Evolutionary conservation across 2,797 vertebrate genomes (phyloP).

Genomic region (Sebastes umbrosus): DNA sequence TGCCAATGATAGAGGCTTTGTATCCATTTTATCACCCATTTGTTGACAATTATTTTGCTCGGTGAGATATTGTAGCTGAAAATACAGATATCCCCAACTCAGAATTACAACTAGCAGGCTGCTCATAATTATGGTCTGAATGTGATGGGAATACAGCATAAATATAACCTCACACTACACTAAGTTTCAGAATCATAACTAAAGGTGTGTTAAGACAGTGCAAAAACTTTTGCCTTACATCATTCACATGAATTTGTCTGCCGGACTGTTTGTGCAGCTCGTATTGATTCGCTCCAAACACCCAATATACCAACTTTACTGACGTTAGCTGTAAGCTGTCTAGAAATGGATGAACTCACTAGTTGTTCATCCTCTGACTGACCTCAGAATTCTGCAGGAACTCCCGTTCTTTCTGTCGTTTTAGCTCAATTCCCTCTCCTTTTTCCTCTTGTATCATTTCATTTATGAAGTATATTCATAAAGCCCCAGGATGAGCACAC

Average conservation of each 20-base stretch:
- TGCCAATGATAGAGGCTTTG: background rate
- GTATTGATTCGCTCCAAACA: background rate
- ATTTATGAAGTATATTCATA: background rate
- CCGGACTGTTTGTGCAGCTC: background rate
- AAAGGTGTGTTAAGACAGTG: background rate
- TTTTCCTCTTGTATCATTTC: background rate
- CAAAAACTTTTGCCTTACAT: background rate
- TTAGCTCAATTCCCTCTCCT: background rate
- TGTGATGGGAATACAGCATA: background rate
- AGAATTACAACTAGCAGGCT: background rate
- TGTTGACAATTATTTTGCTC: background rate
- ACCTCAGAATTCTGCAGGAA: background rate
- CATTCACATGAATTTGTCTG: background rate
- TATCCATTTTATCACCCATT: background rate
- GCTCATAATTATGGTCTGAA: background rate
- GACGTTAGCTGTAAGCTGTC: background rate
- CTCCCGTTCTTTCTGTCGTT: background rate
- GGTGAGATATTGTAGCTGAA: background rate
- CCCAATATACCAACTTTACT: background rate
- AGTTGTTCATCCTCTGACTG: background rate
- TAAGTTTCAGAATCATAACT: background rate
- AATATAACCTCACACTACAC: background rate
- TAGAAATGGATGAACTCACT: background rate
- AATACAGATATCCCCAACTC: background rate
- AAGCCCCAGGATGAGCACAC: background rate